Conservation (phyloP, 2,113 vertebrate genomes). For the Psilopogon haemacephalus region DNA sequence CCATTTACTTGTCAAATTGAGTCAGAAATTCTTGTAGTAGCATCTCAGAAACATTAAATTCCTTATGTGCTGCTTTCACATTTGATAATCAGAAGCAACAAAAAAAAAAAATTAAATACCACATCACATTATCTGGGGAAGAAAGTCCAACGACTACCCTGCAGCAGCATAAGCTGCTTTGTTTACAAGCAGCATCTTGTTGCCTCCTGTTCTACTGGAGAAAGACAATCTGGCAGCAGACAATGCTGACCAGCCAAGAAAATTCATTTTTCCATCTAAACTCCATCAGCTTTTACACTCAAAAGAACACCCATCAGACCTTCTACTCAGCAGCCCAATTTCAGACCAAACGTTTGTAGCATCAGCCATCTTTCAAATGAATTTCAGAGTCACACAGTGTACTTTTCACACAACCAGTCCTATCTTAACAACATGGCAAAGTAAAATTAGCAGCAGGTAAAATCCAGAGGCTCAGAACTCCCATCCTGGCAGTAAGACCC, state of each 20-base stretch:
- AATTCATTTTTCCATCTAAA: background rate
- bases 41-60: background rate
- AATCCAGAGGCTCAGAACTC: background rate
- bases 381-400: background rate
- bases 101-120: no score
- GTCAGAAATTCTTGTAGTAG: background rate
- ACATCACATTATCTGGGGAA: background rate
- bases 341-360: background rate
- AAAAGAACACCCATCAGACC: background rate
- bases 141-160: background rate
- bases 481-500: background rate
- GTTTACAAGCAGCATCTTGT: background rate
- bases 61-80: background rate
- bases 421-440: background rate
- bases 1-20: conserved; percentile 6
- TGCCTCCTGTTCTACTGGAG: background rate
- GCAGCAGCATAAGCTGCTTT: background rate
- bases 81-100: background rate
- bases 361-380: background rate
- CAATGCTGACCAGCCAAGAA: background rate
- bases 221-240: background rate
- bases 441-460: background rate
- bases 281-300: background rate
- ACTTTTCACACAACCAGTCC: background rate
- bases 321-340: background rate